phyloP scores from a whole-genome alignment of 2,797 vertebrate genomes.

The Loriculus beryllinus region DNA sequence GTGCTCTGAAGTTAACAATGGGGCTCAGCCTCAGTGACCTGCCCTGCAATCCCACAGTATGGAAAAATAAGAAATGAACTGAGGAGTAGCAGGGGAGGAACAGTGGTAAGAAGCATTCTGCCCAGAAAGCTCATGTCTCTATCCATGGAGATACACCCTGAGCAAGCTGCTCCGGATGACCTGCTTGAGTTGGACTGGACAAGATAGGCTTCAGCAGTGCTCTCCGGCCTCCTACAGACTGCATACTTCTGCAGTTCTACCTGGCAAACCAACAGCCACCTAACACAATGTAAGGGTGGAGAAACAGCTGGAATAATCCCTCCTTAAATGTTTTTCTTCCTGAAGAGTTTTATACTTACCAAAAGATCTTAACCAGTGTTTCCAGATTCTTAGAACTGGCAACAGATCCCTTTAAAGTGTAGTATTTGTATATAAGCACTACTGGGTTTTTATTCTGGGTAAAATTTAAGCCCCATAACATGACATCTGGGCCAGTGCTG shows the following conservation, averaged over 20 bases:
- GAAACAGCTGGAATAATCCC: not conserved
- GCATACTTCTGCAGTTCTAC: fast-evolving
- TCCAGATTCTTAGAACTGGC: not conserved
- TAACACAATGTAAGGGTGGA: fast-evolving
- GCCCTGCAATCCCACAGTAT: fast-evolving
- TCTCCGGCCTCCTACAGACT: not conserved
- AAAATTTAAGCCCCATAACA: not conserved
- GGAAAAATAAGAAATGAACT: not conserved
- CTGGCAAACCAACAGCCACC: not conserved
- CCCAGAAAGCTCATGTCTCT: not conserved
- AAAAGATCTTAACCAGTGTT: not conserved
- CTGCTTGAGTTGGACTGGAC: not conserved
- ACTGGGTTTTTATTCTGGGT: not conserved
- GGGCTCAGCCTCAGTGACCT: not conserved
- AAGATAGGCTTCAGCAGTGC: fast-evolving
- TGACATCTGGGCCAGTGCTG: not conserved
- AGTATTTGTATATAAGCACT: not conserved
- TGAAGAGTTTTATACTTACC: not conserved
- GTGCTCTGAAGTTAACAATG: fast-evolving
- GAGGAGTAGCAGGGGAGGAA: not conserved
- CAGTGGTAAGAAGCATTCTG: not conserved
- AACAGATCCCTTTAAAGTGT: not conserved
- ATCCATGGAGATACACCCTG: fast-evolving
- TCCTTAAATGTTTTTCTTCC: not conserved
- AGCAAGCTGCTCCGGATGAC: fast-evolving